Conservation (phyloP, 2,888 invertebrate species). For the Cryptosula pallasiana region DNA sequence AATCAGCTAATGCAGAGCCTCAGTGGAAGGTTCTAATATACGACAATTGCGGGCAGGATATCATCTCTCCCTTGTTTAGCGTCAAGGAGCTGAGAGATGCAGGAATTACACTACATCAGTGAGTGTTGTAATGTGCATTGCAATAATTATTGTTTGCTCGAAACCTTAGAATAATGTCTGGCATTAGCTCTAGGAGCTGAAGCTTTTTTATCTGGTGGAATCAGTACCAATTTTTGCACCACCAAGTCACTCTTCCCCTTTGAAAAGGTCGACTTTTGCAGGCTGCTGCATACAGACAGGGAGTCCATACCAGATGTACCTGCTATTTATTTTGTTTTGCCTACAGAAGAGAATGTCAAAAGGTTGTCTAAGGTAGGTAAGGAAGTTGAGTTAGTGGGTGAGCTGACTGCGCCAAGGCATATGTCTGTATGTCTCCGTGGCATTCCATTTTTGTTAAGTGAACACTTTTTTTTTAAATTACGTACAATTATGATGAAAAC, state of each 20-base stretch:
- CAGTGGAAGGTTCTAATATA: slow-evolving; percentile 91
- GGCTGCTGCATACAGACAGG: slow-evolving; percentile 55
- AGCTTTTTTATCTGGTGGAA: too few relatives aligned
- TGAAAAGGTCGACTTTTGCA: too few relatives aligned
- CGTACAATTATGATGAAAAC: too few relatives aligned
- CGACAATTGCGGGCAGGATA: slow-evolving; percentile 93
- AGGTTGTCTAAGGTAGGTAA: slow-evolving; percentile 73
- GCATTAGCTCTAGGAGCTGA: too few relatives aligned
- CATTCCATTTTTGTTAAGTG: too few relatives aligned
- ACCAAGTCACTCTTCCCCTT: too few relatives aligned
- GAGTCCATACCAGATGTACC: slow-evolving; percentile 92
- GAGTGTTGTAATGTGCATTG: too few relatives aligned
- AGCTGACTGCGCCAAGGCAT: not conserved
- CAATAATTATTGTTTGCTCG: too few relatives aligned
- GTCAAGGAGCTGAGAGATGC: slow-evolving; percentile 90
- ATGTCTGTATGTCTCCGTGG: too few relatives aligned
- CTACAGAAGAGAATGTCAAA: slow-evolving; percentile 90
- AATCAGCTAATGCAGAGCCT: slow-evolving; percentile 74
- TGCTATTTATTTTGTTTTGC: slow-evolving; percentile 94
- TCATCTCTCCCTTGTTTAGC: slow-evolving; percentile 91
- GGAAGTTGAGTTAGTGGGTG: not conserved
- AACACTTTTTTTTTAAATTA: too few relatives aligned
- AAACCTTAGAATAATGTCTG: too few relatives aligned
- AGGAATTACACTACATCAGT: slow-evolving; percentile 97
- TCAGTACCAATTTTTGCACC: too few relatives aligned